phyloP scores from a whole-genome alignment of 2,888 invertebrate genomes.

The Mythimna impura region DNA sequence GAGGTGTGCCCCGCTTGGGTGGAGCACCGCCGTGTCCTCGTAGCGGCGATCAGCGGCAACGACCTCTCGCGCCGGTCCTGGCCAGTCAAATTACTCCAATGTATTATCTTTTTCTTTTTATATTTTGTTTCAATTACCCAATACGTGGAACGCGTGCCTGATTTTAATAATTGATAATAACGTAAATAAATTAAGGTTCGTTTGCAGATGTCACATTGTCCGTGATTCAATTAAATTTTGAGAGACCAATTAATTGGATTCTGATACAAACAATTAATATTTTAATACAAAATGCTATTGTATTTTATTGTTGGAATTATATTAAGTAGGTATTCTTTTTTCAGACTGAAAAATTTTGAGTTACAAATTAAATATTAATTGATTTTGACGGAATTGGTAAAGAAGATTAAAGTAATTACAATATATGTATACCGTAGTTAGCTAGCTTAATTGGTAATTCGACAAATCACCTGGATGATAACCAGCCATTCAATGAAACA shows the following conservation, averaged over 20 bases:
- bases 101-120: neutral
- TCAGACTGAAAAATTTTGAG: neutral
- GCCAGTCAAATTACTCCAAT: too few species aligned
- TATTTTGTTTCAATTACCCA: constrained; percentile 8
- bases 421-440: too few species aligned
- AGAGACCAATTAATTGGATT: constrained; percentile 30
- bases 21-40: too few species aligned
- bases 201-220: constrained; percentile 27
- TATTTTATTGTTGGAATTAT: constrained; percentile 14
- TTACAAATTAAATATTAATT: neutral
- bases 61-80: too few species aligned
- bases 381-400: neutral
- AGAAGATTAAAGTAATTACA: neutral
- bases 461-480: too few species aligned
- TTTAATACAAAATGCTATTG: neutral
- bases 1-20: too few species aligned
- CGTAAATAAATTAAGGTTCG: constrained; percentile 28
- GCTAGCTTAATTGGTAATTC: too few species aligned
- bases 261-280: constrained; percentile 11
- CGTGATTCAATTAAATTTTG: constrained; percentile 26
- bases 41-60: too few species aligned
- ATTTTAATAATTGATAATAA: constrained; percentile 25
- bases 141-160: neutral
- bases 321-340: neutral
- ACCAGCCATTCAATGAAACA: too few species aligned